Conservation (phyloP, 2,113 vertebrate species). For the Talpa occidentalis region DNA sequence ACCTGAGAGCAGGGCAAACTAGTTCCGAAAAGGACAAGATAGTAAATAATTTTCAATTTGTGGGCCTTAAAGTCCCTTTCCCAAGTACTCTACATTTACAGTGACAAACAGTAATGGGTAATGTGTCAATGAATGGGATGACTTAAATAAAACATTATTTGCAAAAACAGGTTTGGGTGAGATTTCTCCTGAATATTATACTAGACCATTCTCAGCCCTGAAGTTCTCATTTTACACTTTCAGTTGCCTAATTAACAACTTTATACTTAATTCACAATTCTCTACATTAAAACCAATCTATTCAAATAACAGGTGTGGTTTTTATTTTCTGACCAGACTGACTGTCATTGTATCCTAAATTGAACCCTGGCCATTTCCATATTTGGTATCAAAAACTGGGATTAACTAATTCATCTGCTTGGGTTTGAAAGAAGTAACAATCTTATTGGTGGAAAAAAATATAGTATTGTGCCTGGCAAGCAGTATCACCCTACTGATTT, state of each 20-base stretch:
- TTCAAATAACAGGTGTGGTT: neutral
- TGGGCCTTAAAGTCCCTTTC: neutral
- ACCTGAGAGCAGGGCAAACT: neutral
- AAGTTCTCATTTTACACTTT: neutral
- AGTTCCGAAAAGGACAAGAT: neutral
- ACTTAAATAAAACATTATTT: neutral
- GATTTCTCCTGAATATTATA: neutral
- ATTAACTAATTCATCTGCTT: neutral
- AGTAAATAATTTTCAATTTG: neutral
- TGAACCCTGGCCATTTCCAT: neutral
- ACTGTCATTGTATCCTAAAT: neutral
- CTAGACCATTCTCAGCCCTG: neutral
- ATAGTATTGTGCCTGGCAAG: neutral
- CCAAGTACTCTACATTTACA: neutral
- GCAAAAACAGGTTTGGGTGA: neutral
- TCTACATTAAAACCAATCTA: neutral
- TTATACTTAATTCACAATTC: neutral
- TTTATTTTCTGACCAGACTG: neutral
- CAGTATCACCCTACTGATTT: neutral
- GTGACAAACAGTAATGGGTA: neutral
- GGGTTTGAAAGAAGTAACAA: neutral
- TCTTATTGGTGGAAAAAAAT: neutral
- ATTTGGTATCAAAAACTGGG: neutral
- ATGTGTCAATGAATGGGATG: neutral
- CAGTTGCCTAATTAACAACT: neutral